Conservation (phyloP, 2,888 invertebrate species). For the Sarcophaga variegata region DNA sequence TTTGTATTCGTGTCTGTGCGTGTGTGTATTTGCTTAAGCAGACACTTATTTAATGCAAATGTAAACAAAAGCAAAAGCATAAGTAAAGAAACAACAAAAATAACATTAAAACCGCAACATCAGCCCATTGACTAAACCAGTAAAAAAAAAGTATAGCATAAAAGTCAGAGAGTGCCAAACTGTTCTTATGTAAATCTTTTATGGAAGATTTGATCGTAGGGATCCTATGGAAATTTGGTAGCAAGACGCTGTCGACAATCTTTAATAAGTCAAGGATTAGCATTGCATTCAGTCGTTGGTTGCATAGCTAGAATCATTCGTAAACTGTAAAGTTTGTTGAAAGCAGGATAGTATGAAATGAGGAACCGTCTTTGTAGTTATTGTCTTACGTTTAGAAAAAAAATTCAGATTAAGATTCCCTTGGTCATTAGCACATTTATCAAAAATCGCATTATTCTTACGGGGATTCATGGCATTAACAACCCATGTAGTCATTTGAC, state of each 20-base stretch:
- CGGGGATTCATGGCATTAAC: too few relatives aligned
- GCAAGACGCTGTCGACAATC: neutral
- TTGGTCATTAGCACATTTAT: too few relatives aligned
- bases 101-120: conserved; percentile 27
- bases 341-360: too few relatives aligned
- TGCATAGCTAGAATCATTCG: too few relatives aligned
- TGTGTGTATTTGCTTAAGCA: neutral
- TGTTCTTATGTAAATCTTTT: neutral
- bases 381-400: too few relatives aligned
- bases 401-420: too few relatives aligned
- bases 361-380: too few relatives aligned
- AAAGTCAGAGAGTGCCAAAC: neutral
- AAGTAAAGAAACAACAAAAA: conserved; percentile 19
- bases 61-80: conserved; percentile 4
- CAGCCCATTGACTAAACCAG: neutral
- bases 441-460: too few relatives aligned
- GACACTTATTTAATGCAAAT: conserved; percentile 59
- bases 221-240: too few relatives aligned
- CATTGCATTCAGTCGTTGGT: too few relatives aligned
- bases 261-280: neutral
- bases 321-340: too few relatives aligned
- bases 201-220: neutral
- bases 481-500: too few relatives aligned
- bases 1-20: neutral
- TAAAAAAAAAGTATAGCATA: neutral